Conservation (phyloP, 2,113 vertebrate species). For the Sminthopsis crassicaudata region DNA sequence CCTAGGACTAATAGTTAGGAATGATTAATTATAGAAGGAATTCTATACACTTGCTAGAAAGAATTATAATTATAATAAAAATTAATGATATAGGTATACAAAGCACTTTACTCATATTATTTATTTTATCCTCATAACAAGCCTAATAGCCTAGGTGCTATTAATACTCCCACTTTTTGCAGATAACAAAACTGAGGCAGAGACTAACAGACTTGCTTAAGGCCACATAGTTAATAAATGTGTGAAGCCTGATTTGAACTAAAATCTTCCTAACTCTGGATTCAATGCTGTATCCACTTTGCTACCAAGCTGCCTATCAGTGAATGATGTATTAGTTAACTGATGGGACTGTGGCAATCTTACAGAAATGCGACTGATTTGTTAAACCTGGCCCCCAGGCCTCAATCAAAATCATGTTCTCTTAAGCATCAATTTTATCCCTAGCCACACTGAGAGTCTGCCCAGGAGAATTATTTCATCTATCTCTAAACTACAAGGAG, state of each 20-base stretch:
- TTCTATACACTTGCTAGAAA: neutral
- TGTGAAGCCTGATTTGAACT: neutral
- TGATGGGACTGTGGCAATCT: neutral
- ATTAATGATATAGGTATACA: neutral
- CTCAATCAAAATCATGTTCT: neutral
- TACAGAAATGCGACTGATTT: neutral
- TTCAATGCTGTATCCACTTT: neutral
- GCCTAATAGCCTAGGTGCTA: neutral
- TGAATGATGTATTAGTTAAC: neutral
- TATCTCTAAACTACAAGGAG: constrained; percentile 7
- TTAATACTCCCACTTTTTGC: neutral
- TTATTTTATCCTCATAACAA: neutral
- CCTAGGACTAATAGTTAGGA: neutral
- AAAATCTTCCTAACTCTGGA: neutral
- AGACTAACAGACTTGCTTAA: neutral
- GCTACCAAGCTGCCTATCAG: neutral
- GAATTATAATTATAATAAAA: neutral
- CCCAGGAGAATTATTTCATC: neutral
- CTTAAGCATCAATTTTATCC: neutral
- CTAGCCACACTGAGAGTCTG: neutral
- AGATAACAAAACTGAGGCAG: neutral
- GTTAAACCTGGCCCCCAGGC: neutral
- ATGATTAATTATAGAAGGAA: neutral
- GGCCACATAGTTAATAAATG: neutral
- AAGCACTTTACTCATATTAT: neutral